Base-by-base conservation (phyloP, 2,888 invertebrate species). In the Sarcophaga variegata region DNA sequence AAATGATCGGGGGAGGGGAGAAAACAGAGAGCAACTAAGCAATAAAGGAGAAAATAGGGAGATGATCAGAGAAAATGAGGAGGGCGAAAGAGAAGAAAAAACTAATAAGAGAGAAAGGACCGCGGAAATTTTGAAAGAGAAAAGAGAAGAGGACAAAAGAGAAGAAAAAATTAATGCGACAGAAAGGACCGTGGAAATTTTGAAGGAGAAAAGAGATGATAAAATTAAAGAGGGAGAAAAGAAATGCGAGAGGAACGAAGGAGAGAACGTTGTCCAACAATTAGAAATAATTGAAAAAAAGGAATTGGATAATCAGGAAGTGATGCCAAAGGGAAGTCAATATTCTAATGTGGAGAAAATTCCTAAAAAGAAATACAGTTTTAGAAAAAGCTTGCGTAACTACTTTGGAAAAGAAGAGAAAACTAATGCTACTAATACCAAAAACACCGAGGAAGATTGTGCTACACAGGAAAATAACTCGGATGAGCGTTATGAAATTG, bases 331-430 rank as follows among this genome's bases (percentile, higher is more conserved):
- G 37, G 37, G 10, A 37, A 37, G 37, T 2, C 37, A 37, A 37
- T 37, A 37, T 37, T 37, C 37, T 10, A 37, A 8, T 37, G 37
- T 37, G 37, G 37, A 10, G 20, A 59, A 59, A 17, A 27, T 37
- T 37, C 37, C 37, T 2, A 59, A 59, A 69, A 54, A 54, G 14
- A 22, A 64, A 54, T n/a, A 20, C 10, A 77, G 45, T 8, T 12
- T 12, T 8, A 77, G 60, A n/a, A 37, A 67, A 67, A 17, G 59
- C 14, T 67, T 67, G 17, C 14, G 22, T 59, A 60, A n/a, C 67
- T 20, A 60, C 25, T 67, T 77, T 10, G 12, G 20, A 14, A 76
- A n/a, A 37, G 10, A 11, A 12, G 54, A 63, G 11, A 37, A 25
- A 20, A 49, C 49, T 20, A 59, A 54, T 37, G 59, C 8, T 37